Base-by-base conservation (phyloP, 2,888 invertebrate genomes). In the Ectemnius cavifrons region DNA sequence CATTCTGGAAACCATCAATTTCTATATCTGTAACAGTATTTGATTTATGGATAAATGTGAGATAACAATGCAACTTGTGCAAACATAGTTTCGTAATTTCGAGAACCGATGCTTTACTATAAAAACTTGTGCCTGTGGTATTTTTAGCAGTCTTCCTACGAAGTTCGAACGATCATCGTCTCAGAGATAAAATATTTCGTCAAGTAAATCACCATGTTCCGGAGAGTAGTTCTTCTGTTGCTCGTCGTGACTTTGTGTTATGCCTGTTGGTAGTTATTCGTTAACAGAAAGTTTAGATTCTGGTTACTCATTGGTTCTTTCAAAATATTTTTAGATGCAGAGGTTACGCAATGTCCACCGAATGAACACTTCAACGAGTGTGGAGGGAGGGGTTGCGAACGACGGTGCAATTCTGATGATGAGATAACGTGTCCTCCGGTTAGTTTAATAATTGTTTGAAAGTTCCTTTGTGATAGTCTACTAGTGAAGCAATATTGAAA, bases 251-350 rank as follows among this genome's bases (percentile, higher is more conserved):
- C 64, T 14, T 46, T 56, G 14, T 66, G 20, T 20, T 16, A 57
- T n/a, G n/a, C 28, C 2, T 45, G 70, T 76, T 47, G 77, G 78
- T 59, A 56, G 13, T n/a, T n/a, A 14, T 59, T 47, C 62, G 20
- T 57, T 37, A 37, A 37, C 37, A 37, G 11, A 37, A 37, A 37
- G 37, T 37, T 6, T 6, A 37, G 2, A 11, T 37, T 37, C 8
- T 37, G 8, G 37, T 37, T 37, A 37, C 8, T 37, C 37, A 37
- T 37, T 6, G 37, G 37, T 37, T 8, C 5, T 37, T 37, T 37
- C 11, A 37, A 37, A 37, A 8, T 37, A 37, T 52, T 52, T 11
- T 52, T 14, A 52, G 16, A 52, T 4, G 52, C 52, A 11, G 16
- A 52, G 16, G 13, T 52, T 52, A 16, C 14, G 13, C 14, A 58